Conservation (phyloP, 2,113 vertebrate genomes). For the Elaphurus davidianus region DNA sequence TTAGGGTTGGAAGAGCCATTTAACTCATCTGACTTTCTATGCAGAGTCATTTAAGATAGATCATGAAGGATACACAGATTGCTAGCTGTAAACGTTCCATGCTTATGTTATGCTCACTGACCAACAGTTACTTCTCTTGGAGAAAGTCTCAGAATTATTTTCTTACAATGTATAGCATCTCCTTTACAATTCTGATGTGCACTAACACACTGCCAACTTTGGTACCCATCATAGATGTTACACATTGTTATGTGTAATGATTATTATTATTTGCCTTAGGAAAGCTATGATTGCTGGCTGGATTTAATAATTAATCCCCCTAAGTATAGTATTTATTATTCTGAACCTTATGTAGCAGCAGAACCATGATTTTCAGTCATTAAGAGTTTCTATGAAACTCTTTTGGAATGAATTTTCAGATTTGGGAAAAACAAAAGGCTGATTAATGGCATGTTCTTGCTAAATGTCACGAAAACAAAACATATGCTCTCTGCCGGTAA, state of each 20-base stretch:
- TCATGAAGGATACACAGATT: background rate
- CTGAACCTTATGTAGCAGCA: conserved; percentile 2
- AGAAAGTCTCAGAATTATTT: background rate
- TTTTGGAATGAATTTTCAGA: conserved; percentile 62
- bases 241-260: conserved; percentile 31
- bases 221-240: background rate
- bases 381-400: conserved; percentile 57
- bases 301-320: conserved; percentile 61
- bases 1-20: background rate
- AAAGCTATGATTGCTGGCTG: conserved; percentile 33
- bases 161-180: background rate
- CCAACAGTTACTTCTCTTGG: background rate
- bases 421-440: conserved; percentile 51
- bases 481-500: conserved; percentile 28
- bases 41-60: background rate
- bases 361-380: conserved; percentile 24
- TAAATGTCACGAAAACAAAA: conserved; percentile 66
- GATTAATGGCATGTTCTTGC: conserved; percentile 58
- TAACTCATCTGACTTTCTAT: background rate
- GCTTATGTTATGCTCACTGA: background rate
- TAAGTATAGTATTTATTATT: conserved; percentile 57
- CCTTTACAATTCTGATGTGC: background rate
- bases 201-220: background rate
- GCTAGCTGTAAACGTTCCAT: background rate
- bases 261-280: conserved; percentile 47